Percentiles rank a stretch among this genome's conserved stretches.
Conservation (phyloP, 1,140 invertebrate species). For the Megathymus violae region DNA sequence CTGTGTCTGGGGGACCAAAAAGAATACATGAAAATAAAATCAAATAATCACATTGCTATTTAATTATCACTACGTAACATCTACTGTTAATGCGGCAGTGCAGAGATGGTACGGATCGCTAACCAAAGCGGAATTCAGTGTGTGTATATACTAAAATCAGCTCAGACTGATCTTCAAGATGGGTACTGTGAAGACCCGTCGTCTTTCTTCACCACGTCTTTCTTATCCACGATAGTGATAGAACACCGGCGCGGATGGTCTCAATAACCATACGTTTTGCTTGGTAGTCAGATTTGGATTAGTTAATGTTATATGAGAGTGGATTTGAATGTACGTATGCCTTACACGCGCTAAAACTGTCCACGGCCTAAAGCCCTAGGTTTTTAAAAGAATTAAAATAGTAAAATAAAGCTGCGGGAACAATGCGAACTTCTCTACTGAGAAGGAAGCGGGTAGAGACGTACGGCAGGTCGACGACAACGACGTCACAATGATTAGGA, state of each 20-base stretch:
- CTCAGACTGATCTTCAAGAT: neutral
- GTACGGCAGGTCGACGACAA: slow-evolving; percentile 19
- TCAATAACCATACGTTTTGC: neutral
- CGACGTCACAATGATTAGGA: slow-evolving; percentile 9
- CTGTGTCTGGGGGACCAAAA: too few species aligned
- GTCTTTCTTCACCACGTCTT: neutral
- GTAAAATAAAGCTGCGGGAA: neutral
- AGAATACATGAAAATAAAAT: too few species aligned
- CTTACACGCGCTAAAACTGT: neutral
- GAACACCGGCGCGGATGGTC: neutral
- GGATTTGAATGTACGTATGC: neutral
- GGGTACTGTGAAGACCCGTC: neutral
- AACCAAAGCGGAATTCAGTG: neutral
- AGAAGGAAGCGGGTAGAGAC: slow-evolving; percentile 19
- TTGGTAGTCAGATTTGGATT: neutral
- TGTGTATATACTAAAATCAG: neutral
- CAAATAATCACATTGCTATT: too few species aligned
- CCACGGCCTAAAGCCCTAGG: neutral
- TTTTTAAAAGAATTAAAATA: neutral
- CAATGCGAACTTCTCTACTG: neutral
- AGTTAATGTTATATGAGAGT: neutral
- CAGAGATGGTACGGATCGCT: slow-evolving; percentile 32
- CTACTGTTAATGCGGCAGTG: too few species aligned
- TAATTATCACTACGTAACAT: too few species aligned
- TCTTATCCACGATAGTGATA: neutral